Percentiles rank a stretch among this genome's conserved stretches.
phyloP scores from a whole-genome alignment of 2,113 vertebrate species.

The Saimiri boliviensis region DNA sequence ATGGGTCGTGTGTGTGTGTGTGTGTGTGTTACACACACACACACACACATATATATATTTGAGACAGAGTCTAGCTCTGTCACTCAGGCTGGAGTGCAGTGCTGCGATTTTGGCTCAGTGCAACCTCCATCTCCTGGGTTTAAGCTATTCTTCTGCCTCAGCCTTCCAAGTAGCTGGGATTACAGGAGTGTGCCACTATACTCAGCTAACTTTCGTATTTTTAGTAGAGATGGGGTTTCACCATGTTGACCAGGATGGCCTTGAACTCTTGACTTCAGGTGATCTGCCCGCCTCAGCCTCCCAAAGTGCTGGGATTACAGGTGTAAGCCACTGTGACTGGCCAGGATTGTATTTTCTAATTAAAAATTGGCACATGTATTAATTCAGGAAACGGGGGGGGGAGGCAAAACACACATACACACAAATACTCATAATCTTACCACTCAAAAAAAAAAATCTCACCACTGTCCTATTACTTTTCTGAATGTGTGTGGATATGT shows the following conservation, averaged over 20 bases:
- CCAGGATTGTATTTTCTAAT: neutral
- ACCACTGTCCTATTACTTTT: constrained; percentile 16
- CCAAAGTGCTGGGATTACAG: neutral
- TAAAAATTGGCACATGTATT: constrained; percentile 22
- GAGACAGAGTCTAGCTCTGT: too few relatives aligned
- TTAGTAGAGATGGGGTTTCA: neutral
- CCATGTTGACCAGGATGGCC: too few relatives aligned
- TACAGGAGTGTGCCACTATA: too few relatives aligned
- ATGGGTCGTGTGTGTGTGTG: neutral
- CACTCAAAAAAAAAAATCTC: neutral
- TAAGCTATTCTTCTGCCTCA: too few relatives aligned
- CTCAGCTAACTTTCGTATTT: neutral
- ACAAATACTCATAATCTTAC: neutral
- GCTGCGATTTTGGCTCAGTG: too few relatives aligned
- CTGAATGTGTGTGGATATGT: neutral
- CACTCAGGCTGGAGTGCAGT: too few relatives aligned
- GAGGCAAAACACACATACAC: neutral
- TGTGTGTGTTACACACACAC: too few relatives aligned
- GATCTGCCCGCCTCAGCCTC: neutral
- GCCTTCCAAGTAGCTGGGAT: too few relatives aligned
- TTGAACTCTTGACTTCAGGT: neutral
- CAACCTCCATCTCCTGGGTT: too few relatives aligned
- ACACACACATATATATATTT: too few relatives aligned
- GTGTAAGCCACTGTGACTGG: too few relatives aligned
- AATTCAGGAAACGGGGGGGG: neutral